phyloP scores from a whole-genome alignment of 2,888 invertebrate species.

The Mythimna ferrago region DNA sequence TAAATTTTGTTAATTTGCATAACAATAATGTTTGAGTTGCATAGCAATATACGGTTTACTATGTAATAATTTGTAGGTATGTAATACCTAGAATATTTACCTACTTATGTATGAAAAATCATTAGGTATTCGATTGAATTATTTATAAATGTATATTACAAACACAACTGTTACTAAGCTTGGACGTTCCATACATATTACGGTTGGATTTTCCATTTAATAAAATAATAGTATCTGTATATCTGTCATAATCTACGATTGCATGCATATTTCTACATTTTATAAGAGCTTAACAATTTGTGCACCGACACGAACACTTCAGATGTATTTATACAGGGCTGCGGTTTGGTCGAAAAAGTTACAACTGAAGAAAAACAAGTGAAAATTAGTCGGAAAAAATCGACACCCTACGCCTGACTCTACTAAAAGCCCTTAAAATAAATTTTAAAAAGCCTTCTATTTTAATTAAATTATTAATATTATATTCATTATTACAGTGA shows the following conservation, averaged over 20 bases:
- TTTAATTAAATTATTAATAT: too few relatives aligned
- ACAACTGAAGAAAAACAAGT: too few relatives aligned
- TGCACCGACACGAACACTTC: too few relatives aligned
- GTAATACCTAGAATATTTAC: slow-evolving; percentile 18
- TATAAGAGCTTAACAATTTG: neutral
- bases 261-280: neutral
- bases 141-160: slow-evolving; percentile 26
- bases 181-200: neutral
- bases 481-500: too few relatives aligned
- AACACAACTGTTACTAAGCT: slow-evolving; percentile 26
- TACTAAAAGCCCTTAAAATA: too few relatives aligned
- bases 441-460: too few relatives aligned
- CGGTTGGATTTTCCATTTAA: slow-evolving; percentile 8
- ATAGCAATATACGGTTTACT: slow-evolving; percentile 30
- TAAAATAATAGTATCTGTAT: neutral
- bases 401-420: too few relatives aligned
- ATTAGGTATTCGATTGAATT: slow-evolving; percentile 10
- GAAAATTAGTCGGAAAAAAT: too few relatives aligned
- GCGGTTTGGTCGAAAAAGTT: too few relatives aligned
- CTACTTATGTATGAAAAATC: slow-evolving; percentile 19
- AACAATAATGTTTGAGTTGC: slow-evolving; percentile 17
- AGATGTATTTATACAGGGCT: too few relatives aligned
- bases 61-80: slow-evolving; percentile 17
- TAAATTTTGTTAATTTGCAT: slow-evolving; percentile 28
- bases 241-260: slow-evolving; percentile 3